Evolutionary conservation across 2,113 vertebrate genomes (phyloP).

Genomic region (Cryptomyrus ogoouensis): DNA sequence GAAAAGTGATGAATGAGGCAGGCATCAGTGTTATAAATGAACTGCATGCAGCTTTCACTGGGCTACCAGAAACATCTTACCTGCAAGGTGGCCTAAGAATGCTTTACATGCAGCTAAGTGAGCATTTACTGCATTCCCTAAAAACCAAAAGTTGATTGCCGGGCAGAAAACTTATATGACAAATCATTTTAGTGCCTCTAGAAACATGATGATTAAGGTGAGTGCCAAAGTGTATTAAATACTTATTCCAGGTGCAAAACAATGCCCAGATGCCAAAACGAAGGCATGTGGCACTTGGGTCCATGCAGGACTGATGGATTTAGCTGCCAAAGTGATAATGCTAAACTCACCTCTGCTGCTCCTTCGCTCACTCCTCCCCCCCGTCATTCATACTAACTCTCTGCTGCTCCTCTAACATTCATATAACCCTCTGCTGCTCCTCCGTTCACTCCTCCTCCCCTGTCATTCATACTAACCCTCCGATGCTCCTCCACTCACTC

Average conservation of each 20-base stretch:
- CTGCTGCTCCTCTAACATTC: too few species aligned
- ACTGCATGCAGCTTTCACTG: background rate
- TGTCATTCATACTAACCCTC: too few species aligned
- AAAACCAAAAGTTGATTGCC: background rate
- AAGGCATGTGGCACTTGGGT: background rate
- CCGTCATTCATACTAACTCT: background rate
- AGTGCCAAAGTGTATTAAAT: background rate
- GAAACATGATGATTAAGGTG: background rate
- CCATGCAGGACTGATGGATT: background rate
- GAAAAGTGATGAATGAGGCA: background rate
- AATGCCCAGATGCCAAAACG: background rate
- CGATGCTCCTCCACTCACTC: too few species aligned
- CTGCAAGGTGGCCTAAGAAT: background rate
- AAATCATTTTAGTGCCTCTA: background rate
- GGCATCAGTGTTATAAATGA: background rate
- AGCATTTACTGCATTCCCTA: background rate
- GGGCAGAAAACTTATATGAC: background rate
- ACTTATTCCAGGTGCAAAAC: background rate
- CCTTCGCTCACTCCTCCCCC: background rate
- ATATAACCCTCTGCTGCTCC: too few species aligned
- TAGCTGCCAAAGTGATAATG: background rate
- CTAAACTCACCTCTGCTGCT: background rate
- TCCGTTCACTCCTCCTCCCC: too few species aligned
- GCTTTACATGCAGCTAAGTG: background rate
- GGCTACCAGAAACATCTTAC: background rate